Conservation (phyloP, 2,113 vertebrate species). For the Eurypyga helias region DNA sequence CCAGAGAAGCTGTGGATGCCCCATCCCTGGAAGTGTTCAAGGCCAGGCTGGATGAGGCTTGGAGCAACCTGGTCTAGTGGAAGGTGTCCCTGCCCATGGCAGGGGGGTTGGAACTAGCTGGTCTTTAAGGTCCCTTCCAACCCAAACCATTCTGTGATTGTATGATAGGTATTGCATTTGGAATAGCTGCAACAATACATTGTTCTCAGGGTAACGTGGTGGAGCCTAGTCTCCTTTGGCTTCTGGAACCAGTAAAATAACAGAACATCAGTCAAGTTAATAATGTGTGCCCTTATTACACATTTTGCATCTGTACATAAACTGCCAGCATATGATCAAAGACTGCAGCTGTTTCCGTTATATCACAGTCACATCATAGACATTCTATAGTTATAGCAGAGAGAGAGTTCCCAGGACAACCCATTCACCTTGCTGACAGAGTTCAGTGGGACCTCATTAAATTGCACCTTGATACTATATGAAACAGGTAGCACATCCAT, state of each 20-base stretch:
- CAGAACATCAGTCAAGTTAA: slow-evolving; percentile 65
- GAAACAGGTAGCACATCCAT: background rate
- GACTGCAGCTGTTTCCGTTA: slow-evolving; percentile 32
- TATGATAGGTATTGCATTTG: slow-evolving; percentile 17
- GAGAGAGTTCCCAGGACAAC: background rate
- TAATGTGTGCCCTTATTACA: slow-evolving; percentile 49
- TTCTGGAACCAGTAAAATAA: slow-evolving; percentile 51
- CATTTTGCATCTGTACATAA: slow-evolving; percentile 34
- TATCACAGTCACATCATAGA: background rate
- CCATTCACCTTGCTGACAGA: background rate
- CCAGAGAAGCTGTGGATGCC: too few species aligned
- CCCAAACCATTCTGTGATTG: too few species aligned
- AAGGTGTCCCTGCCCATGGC: too few species aligned
- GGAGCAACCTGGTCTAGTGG: too few species aligned
- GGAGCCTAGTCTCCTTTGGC: background rate
- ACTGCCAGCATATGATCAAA: slow-evolving; percentile 35
- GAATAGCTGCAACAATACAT: slow-evolving; percentile 32
- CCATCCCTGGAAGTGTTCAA: too few species aligned
- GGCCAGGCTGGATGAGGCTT: too few species aligned
- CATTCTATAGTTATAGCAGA: background rate
- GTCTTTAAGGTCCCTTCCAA: too few species aligned
- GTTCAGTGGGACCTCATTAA: background rate
- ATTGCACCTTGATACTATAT: background rate
- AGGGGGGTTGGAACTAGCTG: too few species aligned
- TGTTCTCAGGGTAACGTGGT: background rate